Evolutionary conservation across 2,888 invertebrate species (phyloP), one percentile per base, ranked within the genome.

Genomic region (Flabesymbios commensalis): DNA sequence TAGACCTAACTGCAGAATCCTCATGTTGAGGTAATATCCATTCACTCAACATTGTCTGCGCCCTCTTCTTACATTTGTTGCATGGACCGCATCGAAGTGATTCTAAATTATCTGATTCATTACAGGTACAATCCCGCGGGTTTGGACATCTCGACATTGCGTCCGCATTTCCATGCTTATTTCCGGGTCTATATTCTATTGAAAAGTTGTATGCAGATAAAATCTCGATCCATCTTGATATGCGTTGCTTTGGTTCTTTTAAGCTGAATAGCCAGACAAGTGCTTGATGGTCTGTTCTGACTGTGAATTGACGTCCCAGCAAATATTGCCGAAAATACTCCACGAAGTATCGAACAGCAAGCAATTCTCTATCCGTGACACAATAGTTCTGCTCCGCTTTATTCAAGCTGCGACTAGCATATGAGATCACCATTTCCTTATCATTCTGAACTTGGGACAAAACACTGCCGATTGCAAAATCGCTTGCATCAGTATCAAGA

Each of bases 271-370:
- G 28, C 67, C 71, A 71, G 14, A 19, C 19, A 3, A 71, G 49
- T 2, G 72, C 65, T 2, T 62, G 58, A 59, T 74, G 72, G 57
- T 72, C 72, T 24, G 71, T 68, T 19, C 71, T 33, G 1, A 72
- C 59, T 3, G 59, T 26, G 58, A 72, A 69, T 7, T 61, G 5
- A 41, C 57, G 41, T 7, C 68, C 69, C 42, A 58, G 64, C 26
- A 74, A 57, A 51, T 68, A 74, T 39, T 63, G 69, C 22, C 63
- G 56, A 51, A 67, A 73, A 19, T 71, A 59, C 32, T 63, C 65
- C 3, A 72, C 55, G 54, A 68, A 68, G 14, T 48, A 51, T 2
- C 69, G 45, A 17, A 59, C 55, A 1, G 65, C 65, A 43, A 67
- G 29, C 5, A 67, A 42, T 22, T 67, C 64, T 26, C 48, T 10